Conservation (phyloP, 1,140 invertebrate genomes). For the Drosophila subpulchrella region DNA sequence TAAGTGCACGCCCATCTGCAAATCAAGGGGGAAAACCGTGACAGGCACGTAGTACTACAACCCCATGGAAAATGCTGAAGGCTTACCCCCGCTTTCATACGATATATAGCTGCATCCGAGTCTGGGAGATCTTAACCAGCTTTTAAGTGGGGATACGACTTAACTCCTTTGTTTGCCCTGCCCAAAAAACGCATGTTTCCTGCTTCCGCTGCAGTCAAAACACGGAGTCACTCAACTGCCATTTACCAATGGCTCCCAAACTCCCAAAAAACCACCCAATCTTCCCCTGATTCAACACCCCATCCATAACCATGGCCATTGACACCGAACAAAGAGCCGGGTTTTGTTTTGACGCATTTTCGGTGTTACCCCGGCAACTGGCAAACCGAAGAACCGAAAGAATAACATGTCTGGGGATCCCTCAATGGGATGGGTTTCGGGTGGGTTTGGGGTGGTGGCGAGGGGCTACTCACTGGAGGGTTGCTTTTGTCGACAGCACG, state of each 20-base stretch:
- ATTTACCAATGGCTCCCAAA: slow-evolving; percentile 1
- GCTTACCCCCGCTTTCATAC: neutral
- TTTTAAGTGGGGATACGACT: neutral
- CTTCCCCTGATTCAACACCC: neutral
- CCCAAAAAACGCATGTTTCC: slow-evolving; percentile 72
- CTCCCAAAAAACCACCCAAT: slow-evolving; percentile 1
- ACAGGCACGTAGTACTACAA: slow-evolving; percentile 46
- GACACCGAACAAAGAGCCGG: slow-evolving; percentile 55
- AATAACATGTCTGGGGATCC: slow-evolving; percentile 63
- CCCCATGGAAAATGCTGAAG: slow-evolving; percentile 7
- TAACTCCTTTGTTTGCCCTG: slow-evolving; percentile 45
- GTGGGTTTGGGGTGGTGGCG: neutral
- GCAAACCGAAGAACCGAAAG: slow-evolving; percentile 45
- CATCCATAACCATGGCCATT: slow-evolving; percentile 17
- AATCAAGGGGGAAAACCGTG: slow-evolving; percentile 21
- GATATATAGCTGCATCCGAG: neutral
- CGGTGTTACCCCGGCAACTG: slow-evolving; percentile 63
- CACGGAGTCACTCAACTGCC: slow-evolving; percentile 36
- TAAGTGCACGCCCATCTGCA: slow-evolving; percentile 39
- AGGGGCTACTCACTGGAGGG: slow-evolving; percentile 19
- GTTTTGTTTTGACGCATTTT: slow-evolving; percentile 73
- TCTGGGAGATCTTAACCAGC: slow-evolving; percentile 11
- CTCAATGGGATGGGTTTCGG: neutral
- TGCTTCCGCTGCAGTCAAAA: slow-evolving; percentile 55
- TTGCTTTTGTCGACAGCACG: slow-evolving; percentile 45